Base-by-base conservation (phyloP, 1,140 invertebrate species). In the Calliopsis andreniformis region DNA sequence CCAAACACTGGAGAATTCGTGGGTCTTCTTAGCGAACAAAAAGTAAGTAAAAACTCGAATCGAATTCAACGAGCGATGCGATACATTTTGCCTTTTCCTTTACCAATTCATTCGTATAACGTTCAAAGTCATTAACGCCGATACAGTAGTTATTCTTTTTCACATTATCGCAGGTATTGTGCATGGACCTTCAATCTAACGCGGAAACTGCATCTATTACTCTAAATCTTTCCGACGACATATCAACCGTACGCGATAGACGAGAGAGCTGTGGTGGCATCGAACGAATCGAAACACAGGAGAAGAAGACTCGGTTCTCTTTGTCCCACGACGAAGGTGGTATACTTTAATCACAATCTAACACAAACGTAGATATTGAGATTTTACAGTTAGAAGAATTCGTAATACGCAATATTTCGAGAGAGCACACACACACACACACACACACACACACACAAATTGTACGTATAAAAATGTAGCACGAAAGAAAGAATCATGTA, bases 311-410 rank as follows among this genome's bases (percentile, higher is more conserved):
- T 3, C 93, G 96, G 76, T 98, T 98, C 91, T 98, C 97, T 5
- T 93, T 97, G 30, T 97, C 96, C 0, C 96, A 97, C 78, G 97
- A 98, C 86, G 97, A 98, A 91, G 95, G 95, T 87, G 95, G 43
- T 59, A 42, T 25, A 61, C 10, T 73, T 49, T 45, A 18, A 53
- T 20, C 62, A 32, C 4, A 32, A 23, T 59, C 14, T 5, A 39
- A n/a, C n/a, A n/a, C n/a, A n/a, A n/a, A n/a, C n/a, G n/a, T n/a
- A n/a, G n/a, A n/a, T n/a, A n/a, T n/a, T n/a, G n/a, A n/a, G n/a
- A n/a, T n/a, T n/a, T n/a, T n/a, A n/a, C n/a, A n/a, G n/a, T n/a
- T n/a, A n/a, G n/a, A n/a, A n/a, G n/a, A n/a, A n/a, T n/a, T n/a
- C n/a, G n/a, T n/a, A n/a, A n/a, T n/a, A n/a, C n/a, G n/a, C n/a